phyloP scores from a whole-genome alignment of 1,140 invertebrate genomes.

The fruit fly (Drosophila melanogaster) region DNA sequence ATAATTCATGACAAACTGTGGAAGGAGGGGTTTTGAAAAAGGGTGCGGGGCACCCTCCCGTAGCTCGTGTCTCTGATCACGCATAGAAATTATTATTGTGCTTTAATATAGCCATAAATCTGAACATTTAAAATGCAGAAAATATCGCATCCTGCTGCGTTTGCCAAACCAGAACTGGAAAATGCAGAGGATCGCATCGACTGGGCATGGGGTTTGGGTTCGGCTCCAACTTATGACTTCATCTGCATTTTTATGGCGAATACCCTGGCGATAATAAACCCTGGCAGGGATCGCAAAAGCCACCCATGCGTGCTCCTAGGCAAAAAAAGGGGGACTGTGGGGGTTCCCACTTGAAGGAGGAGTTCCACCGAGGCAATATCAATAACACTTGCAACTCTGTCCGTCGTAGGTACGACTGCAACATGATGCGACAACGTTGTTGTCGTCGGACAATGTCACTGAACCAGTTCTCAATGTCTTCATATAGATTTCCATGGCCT shows the following conservation, averaged over 20 bases:
- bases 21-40: background rate
- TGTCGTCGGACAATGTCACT: slow-evolving; percentile 72
- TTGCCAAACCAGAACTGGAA: background rate
- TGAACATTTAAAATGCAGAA: slow-evolving; percentile 74
- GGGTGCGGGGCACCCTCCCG: slow-evolving; percentile 13
- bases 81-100: slow-evolving; percentile 82
- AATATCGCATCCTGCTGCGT: slow-evolving; percentile 75
- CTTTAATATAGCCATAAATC: slow-evolving; percentile 83
- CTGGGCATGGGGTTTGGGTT: slow-evolving; percentile 6
- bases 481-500: slow-evolving; percentile 62
- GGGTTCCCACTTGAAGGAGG: background rate
- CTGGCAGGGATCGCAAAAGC: slow-evolving; percentile 52
- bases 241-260: slow-evolving; percentile 73
- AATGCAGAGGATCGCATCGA: slow-evolving; percentile 11
- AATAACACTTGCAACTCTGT: slow-evolving; percentile 80
- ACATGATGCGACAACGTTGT: slow-evolving; percentile 74
- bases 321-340: background rate
- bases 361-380: slow-evolving; percentile 60
- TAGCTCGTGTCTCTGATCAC: slow-evolving; percentile 73
- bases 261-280: slow-evolving; percentile 73
- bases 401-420: slow-evolving; percentile 46
- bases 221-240: slow-evolving; percentile 74
- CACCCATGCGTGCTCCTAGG: slow-evolving; percentile 72
- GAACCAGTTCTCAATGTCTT: slow-evolving; percentile 83
- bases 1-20: slow-evolving; percentile 39